Evolutionary conservation across 1,140 invertebrate genomes (phyloP), one percentile per base, ranked within the genome.

Genomic region (Brachionus asplanchnoidis): DNA sequence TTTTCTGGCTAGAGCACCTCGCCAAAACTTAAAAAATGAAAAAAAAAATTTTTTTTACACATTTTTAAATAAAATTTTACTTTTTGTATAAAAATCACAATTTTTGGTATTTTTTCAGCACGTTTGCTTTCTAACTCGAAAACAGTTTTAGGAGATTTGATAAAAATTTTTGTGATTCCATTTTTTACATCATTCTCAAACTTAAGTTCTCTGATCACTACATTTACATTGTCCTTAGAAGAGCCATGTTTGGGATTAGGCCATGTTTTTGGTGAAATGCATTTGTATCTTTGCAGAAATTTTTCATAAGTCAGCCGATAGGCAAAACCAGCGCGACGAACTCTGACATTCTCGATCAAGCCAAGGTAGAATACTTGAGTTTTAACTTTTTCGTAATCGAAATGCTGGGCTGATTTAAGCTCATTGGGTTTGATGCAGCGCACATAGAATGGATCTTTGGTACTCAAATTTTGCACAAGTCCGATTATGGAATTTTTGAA

Each of bases 401-500:
- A 95, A 36, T 92, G 89, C 80, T 92, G 92, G 0, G 96, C 93
- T 68, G 94, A 94, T 90, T 98, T 97, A 8, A 94, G 92, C 87
- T 97, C 95, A 88, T 98, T 98, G 11, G 96, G 96, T 88, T 98
- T 98, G 85, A 97, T 86, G 87, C 95, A 97, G 65, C 96, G 92
- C n/a, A 98, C 95, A 90, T 98, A 98, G 90, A 95, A 97, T 1
- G 97, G 96, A 87, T 97, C 90, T 87, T 97, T 97, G 87, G 93
- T 94, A 9, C 93, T 93, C 86, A 99, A 90, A 70, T 95, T 97
- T 70, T 94, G 92, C 1, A 97, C 95, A 28, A 99, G 91, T 36
- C 94, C 93, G 78, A 94, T 91, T 94, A 99, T 98, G 2, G 96
- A 98, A 87, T 93, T 95, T 88, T 96, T 95, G 92, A 99, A 99